Evolutionary conservation across 2,888 invertebrate species (phyloP), one percentile per base, ranked within the genome.

Genomic region (Drosophila austrosaltans): DNA sequence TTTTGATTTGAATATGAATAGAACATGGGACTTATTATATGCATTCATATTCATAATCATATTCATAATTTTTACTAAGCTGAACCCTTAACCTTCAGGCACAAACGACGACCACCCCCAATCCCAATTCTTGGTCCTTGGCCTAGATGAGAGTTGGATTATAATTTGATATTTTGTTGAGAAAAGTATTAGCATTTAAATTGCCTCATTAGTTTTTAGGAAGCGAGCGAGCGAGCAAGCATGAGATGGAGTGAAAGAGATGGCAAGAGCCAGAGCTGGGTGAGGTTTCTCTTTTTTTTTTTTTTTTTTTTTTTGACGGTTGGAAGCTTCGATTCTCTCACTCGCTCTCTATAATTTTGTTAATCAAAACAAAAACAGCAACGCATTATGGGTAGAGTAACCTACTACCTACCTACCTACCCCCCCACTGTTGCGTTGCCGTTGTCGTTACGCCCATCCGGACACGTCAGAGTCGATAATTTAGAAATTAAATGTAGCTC

Each of bases 361-460:
- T 70, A 81, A 89, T 89, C 83, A 83, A 71, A 83, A 83, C 83
- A 83, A 87, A 83, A 83, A 83, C 84, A 88, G 81, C 74, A 71
- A 75, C 59, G 61, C 82, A 61, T 74, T 74, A 59, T 53, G 60
- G 74, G 72, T 42, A 59, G 57, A 20, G 16, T 16, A 16, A 16
- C 16, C 16, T 16, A 16, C 16, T 12, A 36, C 36, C 36, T 22
- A 12, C 66, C 40, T 22, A 44, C 54, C 28, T 10, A 42, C 28
- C 36, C 28, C 16, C 12, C 16, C 12, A 8, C 28, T 36, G 56
- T 6, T 25, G 4, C 8, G n/a, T 30, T 28, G 40, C 25, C 57
- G 5, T 48, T 53, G 10, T 57, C 72, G 30, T 20, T 62, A 82
- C 82, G 82, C 82, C 82, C 83, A 70, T 73, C 75, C 28, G 54